Evolutionary conservation across 2,888 invertebrate species (phyloP).

Genomic region (Polietes domitor): DNA sequence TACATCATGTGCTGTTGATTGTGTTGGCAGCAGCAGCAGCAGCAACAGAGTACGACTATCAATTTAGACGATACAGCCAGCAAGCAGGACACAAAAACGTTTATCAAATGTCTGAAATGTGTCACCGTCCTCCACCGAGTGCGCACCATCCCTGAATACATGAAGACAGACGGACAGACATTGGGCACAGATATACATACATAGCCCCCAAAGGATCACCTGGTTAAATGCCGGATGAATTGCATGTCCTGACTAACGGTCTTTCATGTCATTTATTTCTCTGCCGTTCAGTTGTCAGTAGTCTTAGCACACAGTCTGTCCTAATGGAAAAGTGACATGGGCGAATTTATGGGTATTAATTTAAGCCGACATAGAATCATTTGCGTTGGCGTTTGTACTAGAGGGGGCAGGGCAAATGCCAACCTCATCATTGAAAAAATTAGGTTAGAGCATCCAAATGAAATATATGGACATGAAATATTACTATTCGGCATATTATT

Average conservation of each 20-base stretch:
- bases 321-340: background rate
- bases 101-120: slow-evolving; percentile 64
- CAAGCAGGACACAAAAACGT: slow-evolving; percentile 51
- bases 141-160: background rate
- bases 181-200: background rate
- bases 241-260: slow-evolving; percentile 49
- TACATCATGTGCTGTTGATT: slow-evolving; percentile 7
- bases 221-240: slow-evolving; percentile 56
- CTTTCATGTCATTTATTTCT: slow-evolving; percentile 28
- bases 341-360: too few relatives aligned
- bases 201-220: slow-evolving; percentile 49
- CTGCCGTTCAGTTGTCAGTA: background rate
- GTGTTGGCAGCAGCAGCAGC: slow-evolving; percentile 42
- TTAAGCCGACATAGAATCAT: too few relatives aligned
- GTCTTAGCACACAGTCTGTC: background rate
- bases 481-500: too few relatives aligned
- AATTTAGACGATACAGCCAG: slow-evolving; percentile 62
- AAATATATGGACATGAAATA: too few relatives aligned
- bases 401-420: too few relatives aligned
- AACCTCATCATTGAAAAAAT: too few relatives aligned
- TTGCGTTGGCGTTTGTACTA: too few relatives aligned
- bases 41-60: slow-evolving; percentile 51
- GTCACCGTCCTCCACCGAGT: slow-evolving; percentile 41
- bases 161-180: background rate
- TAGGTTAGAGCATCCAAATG: too few relatives aligned